Base-by-base conservation (phyloP, 2,113 vertebrate species). In the Nycticorax nycticorax region DNA sequence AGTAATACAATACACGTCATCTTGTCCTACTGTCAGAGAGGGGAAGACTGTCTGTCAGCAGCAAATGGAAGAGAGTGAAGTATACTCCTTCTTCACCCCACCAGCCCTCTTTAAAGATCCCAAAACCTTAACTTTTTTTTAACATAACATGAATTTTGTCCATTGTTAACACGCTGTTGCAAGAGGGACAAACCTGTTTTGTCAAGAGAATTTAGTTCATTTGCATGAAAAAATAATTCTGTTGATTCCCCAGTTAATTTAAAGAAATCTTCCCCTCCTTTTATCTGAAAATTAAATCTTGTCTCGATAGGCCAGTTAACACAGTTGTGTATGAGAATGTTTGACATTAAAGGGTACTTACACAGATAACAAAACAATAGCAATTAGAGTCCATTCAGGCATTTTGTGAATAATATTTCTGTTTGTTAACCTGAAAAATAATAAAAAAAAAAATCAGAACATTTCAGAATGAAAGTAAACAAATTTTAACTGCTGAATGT, bases 321-420 rank as follows among this genome's bases (percentile, higher is more conserved):
- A 74, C 56, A 68, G 41, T 28, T 88, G 30, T 12, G 27, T 12
- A 17, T 33, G 45, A 64, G 30, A 84, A 39, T 60, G 87, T 48
- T 76, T 79, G 30, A 85, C 14, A 74, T 78, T 33, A 75, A 87
- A 90, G 17, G 76, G 28, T 98, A 99, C 98, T 99, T 98, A 99
- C 98, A 97, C 91, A 68, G 97, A 98, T 41, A 99, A 79, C 73
- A 99, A 93, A 68, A 98, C 98, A 87, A 98, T 37, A 91, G 98
- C 97, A 91, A 99, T 98, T 63, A 99, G 94, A 41, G 97, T 98
- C 98, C 98, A 99, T 48, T 98, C 98, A 39, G 97, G 96, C 84
- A 97, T 97, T 88, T 98, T 98, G 96, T 98, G 98, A 88, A 98
- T 98, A 85, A 99, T 98, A 91, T 99, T 99, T 94, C 73, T 98